phyloP scores from a whole-genome alignment of 1,140 invertebrate genomes.

The Procambarus clarkii region DNA sequence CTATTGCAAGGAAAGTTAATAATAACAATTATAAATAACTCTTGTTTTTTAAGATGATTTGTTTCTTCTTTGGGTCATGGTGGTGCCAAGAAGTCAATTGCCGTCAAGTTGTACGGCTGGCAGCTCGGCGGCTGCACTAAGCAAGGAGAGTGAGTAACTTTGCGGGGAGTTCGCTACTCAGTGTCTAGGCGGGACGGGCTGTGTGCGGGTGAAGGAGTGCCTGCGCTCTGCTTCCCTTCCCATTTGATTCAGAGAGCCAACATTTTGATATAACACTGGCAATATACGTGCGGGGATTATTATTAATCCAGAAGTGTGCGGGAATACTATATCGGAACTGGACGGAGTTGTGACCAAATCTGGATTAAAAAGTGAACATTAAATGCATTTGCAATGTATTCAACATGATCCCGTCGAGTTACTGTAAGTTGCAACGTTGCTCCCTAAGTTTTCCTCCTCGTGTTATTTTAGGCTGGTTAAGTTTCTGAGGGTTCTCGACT shows the following conservation, averaged over 20 bases:
- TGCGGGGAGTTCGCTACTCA: neutral
- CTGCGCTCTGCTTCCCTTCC: neutral
- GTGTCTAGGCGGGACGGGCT: neutral
- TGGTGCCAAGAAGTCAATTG: too few species aligned
- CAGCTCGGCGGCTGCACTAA: neutral
- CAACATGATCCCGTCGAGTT: neutral
- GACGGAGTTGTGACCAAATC: neutral
- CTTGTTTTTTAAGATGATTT: too few species aligned
- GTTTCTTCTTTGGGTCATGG: too few species aligned
- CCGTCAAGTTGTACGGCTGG: neutral
- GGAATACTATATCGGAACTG: neutral
- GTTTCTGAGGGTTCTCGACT: too few species aligned
- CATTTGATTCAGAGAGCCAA: neutral
- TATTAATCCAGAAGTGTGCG: neutral
- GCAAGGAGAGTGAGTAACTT: neutral
- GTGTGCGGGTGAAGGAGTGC: neutral
- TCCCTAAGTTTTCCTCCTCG: neutral
- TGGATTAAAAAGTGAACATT: neutral
- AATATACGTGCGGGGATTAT: neutral
- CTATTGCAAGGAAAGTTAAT: too few species aligned
- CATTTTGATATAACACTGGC: neutral
- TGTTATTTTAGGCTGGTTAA: too few species aligned
- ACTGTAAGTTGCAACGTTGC: neutral
- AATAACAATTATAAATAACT: too few species aligned
- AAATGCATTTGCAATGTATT: neutral